These are phyloP conservation scores for Noturus placidus DNA, from an alignment of 2,113 vertebrate species.

Conservation along the genomic window DNA sequence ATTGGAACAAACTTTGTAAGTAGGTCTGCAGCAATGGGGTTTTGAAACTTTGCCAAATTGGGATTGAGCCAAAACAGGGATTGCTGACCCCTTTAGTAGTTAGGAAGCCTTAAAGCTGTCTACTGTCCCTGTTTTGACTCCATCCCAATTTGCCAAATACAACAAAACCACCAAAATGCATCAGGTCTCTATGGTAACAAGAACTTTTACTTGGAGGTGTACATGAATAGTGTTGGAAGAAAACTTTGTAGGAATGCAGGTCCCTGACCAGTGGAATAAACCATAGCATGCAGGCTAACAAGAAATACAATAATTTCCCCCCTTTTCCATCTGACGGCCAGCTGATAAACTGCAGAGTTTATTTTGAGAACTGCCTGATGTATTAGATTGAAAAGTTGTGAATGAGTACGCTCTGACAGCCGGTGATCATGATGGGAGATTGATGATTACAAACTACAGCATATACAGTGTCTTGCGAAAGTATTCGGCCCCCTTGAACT, in stretches of 20 bases:
- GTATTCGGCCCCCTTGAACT: no score
- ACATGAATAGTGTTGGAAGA: background rate
- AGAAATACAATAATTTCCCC: background rate
- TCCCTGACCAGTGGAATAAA: background rate
- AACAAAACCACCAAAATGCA: background rate
- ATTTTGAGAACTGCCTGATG: background rate
- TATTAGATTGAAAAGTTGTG: background rate
- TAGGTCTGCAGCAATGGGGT: background rate
- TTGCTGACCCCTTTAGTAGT: background rate
- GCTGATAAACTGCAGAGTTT: background rate
- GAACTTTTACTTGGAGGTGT: background rate
- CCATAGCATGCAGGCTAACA: background rate
- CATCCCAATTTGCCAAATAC: background rate
- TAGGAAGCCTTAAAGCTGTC: background rate
- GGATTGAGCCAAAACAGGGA: background rate
- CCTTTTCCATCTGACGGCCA: background rate
- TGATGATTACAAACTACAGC: conserved; percentile 12
- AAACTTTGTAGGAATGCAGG: background rate
- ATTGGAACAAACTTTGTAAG: background rate
- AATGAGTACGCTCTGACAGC: background rate
- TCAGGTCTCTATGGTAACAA: background rate
- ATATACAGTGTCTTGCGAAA: no score
- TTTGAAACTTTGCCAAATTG: background rate
- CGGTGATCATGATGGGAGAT: background rate
- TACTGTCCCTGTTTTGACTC: background rate